Percentiles rank a stretch among this genome's conserved stretches.
Conservation (phyloP, 2,888 invertebrate genomes). For the Leptinotarsa haldemani region DNA sequence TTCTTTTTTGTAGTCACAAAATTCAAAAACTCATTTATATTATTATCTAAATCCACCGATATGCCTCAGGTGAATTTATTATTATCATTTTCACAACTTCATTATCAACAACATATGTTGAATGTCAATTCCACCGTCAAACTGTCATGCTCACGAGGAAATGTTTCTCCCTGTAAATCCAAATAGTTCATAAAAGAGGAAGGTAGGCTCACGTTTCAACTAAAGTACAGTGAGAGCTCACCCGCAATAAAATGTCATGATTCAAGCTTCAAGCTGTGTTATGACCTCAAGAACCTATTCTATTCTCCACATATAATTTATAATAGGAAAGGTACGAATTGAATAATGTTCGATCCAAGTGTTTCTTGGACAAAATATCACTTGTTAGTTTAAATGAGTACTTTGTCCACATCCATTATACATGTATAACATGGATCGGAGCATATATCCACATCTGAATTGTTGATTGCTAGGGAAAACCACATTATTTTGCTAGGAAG, state of each 20-base stretch:
- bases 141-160: neutral
- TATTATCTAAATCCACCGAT: too few relatives aligned
- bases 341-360: conserved; percentile 15
- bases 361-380: conserved; percentile 6
- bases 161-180: neutral
- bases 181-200: conserved; percentile 17
- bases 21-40: too few relatives aligned
- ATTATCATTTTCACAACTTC: too few relatives aligned
- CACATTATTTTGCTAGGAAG: too few relatives aligned
- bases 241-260: conserved; percentile 16
- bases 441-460: neutral
- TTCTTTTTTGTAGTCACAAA: too few relatives aligned
- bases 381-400: conserved; percentile 10
- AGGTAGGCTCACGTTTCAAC: conserved; percentile 17
- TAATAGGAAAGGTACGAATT: conserved; percentile 15
- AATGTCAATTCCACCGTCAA: too few relatives aligned
- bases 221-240: conserved; percentile 20
- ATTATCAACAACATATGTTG: too few relatives aligned
- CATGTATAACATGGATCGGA: neutral
- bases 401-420: neutral
- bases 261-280: conserved; percentile 36
- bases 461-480: too few relatives aligned
- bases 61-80: too few relatives aligned
- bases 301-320: conserved; percentile 17
- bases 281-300: conserved; percentile 29